Evolutionary conservation across 23 tunicate species (phyloP).

Genomic region (Halocynthia roretzi): DNA sequence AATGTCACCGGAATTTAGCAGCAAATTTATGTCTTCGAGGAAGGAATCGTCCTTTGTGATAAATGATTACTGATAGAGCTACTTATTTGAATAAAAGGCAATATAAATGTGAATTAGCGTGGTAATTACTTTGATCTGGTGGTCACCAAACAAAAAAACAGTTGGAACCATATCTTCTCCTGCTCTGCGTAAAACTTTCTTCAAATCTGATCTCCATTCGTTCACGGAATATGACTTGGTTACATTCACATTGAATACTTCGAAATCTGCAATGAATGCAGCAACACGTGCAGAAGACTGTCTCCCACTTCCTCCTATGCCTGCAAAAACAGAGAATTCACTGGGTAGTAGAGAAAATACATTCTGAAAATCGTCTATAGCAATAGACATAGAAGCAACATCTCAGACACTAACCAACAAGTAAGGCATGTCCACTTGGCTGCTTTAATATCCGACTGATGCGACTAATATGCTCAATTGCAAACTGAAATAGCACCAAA

Average conservation of each 20-base stretch:
- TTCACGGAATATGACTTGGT: constrained; percentile 68
- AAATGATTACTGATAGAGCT: not conserved
- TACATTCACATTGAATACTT: constrained; percentile 77
- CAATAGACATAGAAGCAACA: not conserved
- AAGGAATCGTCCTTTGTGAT: constrained; percentile 63
- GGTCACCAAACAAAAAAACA: constrained; percentile 79
- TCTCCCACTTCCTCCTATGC: constrained; percentile 91
- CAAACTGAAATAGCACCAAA: constrained; percentile 84
- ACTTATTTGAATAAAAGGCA: not conserved
- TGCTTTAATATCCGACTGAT: constrained; percentile 86
- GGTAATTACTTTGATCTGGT: constrained; percentile 62
- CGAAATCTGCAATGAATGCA: constrained; percentile 79
- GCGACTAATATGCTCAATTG: constrained; percentile 80
- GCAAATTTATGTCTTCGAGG: constrained; percentile 72
- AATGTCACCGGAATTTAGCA: constrained; percentile 84
- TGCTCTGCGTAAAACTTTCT: constrained; percentile 62
- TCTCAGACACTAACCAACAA: constrained; percentile 52
- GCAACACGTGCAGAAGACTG: constrained; percentile 85
- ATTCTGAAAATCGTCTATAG: not conserved
- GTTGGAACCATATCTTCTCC: constrained; percentile 81
- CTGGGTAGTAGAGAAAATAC: not conserved
- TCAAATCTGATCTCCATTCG: constrained; percentile 83
- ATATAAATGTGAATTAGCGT: too few species aligned
- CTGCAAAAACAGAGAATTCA: constrained; percentile 13
- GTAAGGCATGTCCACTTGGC: constrained; percentile 84